Percentiles rank a stretch among this genome's conserved stretches.
Conservation (phyloP, 1,140 invertebrate genomes). For the Sycophila sp. region DNA sequence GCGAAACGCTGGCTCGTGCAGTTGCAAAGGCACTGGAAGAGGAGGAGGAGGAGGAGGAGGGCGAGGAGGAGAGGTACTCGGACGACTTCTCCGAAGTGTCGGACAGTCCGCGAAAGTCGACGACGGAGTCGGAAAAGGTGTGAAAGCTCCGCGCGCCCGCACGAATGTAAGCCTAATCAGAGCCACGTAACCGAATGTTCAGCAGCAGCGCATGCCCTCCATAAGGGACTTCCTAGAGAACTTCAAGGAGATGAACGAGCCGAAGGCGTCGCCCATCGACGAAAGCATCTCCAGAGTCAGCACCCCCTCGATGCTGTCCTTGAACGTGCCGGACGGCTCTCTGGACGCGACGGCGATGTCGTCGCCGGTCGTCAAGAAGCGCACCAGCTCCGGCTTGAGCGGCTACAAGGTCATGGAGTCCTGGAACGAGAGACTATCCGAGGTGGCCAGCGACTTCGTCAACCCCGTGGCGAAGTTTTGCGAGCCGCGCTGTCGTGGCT, state of each 20-base stretch:
- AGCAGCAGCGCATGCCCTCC: no score
- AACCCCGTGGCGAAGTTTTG: neutral
- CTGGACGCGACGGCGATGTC: neutral
- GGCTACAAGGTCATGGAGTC: neutral
- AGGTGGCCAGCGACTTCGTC: neutral
- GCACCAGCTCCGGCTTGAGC: slow-evolving; percentile 1
- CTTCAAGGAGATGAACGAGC: neutral
- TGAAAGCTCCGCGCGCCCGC: neutral
- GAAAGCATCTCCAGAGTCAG: neutral
- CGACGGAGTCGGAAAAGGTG: neutral
- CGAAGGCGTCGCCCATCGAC: neutral
- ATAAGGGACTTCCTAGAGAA: neutral
- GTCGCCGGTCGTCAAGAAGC: neutral
- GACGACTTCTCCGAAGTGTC: slow-evolving; percentile 2
- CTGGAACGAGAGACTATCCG: neutral
- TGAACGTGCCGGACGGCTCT: no score
- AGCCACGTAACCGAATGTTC: neutral
- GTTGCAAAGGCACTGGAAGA: no score
- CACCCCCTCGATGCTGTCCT: neutral
- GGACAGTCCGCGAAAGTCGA: neutral
- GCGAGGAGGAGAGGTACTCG: neutral
- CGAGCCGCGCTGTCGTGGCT: neutral
- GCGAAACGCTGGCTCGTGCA: neutral
- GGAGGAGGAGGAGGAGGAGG: neutral
- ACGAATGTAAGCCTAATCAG: neutral